These are phyloP conservation scores for Eulithis prunata DNA, from an alignment of 2,888 invertebrate genomes.

Conservation along the genomic window DNA sequence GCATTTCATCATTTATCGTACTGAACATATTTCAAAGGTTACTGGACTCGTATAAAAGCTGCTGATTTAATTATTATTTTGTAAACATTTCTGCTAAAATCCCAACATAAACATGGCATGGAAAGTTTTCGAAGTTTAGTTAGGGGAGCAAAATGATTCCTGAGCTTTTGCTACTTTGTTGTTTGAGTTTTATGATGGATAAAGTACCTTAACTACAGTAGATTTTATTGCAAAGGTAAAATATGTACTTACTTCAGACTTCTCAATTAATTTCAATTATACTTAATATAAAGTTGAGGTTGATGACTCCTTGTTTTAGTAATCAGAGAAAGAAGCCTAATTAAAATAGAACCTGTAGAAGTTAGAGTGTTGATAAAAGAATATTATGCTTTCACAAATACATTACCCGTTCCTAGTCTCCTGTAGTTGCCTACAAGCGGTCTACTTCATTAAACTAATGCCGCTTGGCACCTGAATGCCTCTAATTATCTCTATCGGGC, in stretches of 20 bases:
- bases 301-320: background rate
- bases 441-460: slow-evolving; percentile 55
- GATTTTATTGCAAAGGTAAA: slow-evolving; percentile 41
- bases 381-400: slow-evolving; percentile 5
- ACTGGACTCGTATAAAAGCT: slow-evolving; percentile 49
- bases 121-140: slow-evolving; percentile 43
- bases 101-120: slow-evolving; percentile 43
- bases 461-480: slow-evolving; percentile 47
- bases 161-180: slow-evolving; percentile 34
- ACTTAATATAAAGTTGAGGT: background rate
- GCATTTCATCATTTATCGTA: slow-evolving; percentile 67
- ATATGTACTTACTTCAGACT: slow-evolving; percentile 2
- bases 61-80: slow-evolving; percentile 34
- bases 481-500: slow-evolving; percentile 50
- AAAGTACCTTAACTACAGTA: slow-evolving; percentile 4
- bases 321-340: background rate
- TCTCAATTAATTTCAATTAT: slow-evolving; percentile 4
- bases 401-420: background rate
- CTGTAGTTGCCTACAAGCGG: slow-evolving; percentile 29
- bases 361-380: background rate
- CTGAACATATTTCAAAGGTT: slow-evolving; percentile 58
- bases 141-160: slow-evolving; percentile 44
- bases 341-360: background rate
- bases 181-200: slow-evolving; percentile 30
- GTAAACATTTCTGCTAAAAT: slow-evolving; percentile 33